phyloP scores from a whole-genome alignment of 2,113 vertebrate genomes.

The Tiliqua scincoides region DNA sequence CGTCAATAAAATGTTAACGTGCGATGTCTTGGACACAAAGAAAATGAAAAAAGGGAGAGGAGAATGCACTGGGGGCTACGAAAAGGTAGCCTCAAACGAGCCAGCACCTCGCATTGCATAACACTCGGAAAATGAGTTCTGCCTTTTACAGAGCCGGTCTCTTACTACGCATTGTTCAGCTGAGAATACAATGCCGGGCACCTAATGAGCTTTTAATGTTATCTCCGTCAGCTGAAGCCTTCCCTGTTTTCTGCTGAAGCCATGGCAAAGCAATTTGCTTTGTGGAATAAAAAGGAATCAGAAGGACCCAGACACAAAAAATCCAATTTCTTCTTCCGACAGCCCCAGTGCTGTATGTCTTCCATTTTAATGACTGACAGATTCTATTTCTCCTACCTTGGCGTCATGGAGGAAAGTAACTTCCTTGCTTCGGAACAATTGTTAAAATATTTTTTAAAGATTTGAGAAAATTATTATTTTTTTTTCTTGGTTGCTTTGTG shows the following conservation, averaged over 20 bases:
- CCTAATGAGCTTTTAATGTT: constrained; percentile 64
- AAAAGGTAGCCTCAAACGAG: constrained; percentile 22
- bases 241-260: constrained; percentile 54
- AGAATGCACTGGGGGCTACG: constrained; percentile 12
- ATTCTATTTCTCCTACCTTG: constrained; percentile 54
- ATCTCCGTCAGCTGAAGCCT: constrained; percentile 51
- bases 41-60: neutral
- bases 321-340: constrained; percentile 76
- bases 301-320: constrained; percentile 65
- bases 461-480: neutral
- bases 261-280: constrained; percentile 73
- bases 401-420: constrained; percentile 30
- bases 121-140: constrained; percentile 53
- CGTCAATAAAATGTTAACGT: constrained; percentile 55
- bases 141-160: constrained; percentile 47
- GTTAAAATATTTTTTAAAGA: neutral
- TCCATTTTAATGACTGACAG: constrained; percentile 73
- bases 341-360: constrained; percentile 45
- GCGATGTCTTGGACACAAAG: constrained; percentile 13
- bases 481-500: neutral
- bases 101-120: constrained; percentile 23
- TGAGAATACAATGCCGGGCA: constrained; percentile 33
- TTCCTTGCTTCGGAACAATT: constrained; percentile 18
- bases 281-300: constrained; percentile 73
- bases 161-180: constrained; percentile 15